A percentile compares a stretch with the other conserved stretches of the same genome.
phyloP scores from a whole-genome alignment of 2,113 vertebrate species.

The Pterophyllum scalare region DNA sequence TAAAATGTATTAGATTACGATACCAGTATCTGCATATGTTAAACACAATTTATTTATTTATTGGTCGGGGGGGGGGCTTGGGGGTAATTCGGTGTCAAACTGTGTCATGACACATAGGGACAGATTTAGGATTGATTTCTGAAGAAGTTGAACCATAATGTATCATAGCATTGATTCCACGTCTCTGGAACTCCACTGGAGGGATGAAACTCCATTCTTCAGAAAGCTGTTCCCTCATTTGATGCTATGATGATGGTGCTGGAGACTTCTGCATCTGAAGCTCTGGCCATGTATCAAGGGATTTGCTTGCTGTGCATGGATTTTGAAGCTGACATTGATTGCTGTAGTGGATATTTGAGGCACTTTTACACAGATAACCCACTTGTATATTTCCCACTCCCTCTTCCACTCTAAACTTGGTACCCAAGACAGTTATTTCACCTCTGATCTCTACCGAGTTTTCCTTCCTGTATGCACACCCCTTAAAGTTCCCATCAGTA shows the following conservation, averaged over 20 bases:
- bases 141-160: no score
- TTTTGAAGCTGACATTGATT: not conserved
- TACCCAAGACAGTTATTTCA: not conserved
- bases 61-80: no score
- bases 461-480: not conserved
- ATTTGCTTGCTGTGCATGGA: fast-evolving
- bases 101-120: no score
- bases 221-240: not conserved
- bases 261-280: not conserved
- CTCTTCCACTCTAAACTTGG: not conserved
- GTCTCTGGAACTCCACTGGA: not conserved
- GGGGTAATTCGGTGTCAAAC: no score
- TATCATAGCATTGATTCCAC: no score
- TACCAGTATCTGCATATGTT: no score
- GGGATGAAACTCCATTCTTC: not conserved
- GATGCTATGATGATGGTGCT: not conserved
- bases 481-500: no score
- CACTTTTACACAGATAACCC: not conserved
- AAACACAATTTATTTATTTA: no score
- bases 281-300: not conserved
- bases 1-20: not conserved
- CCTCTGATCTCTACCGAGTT: not conserved
- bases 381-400: not conserved
- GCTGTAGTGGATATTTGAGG: not conserved
- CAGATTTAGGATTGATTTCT: no score